Evolutionary conservation across 2,888 invertebrate genomes (phyloP).

Genomic region (Archaeoteleia sp.): DNA sequence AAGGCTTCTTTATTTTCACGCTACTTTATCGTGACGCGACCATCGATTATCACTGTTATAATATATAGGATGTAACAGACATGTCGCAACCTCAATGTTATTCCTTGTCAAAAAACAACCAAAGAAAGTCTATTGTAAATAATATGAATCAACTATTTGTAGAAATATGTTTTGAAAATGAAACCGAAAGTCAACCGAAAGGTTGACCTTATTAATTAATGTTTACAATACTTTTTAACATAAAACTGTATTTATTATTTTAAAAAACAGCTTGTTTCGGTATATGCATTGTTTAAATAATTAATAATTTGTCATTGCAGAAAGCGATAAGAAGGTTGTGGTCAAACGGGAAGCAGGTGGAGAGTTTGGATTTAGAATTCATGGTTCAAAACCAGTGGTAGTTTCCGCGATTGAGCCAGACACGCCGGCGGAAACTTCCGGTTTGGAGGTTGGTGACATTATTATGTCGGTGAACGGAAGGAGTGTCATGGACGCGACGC

Average conservation of each 20-base stretch:
- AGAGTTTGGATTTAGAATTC: constrained; percentile 96
- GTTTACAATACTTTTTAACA: no score
- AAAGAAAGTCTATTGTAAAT: no score
- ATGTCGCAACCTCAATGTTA: no score
- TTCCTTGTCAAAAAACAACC: no score
- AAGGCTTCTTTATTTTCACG: constrained; percentile 30
- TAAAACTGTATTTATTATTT: no score
- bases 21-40: constrained; percentile 12
- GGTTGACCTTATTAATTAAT: no score
- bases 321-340: constrained; percentile 90
- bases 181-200: no score
- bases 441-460: constrained; percentile 95
- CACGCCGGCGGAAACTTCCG: constrained; percentile 94
- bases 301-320: constrained; percentile 76
- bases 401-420: constrained; percentile 96
- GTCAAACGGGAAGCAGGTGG: constrained; percentile 87
- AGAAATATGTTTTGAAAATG: no score
- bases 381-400: constrained; percentile 96
- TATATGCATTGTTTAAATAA: no score
- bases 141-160: no score
- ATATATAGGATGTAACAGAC: no score
- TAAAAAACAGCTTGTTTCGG: no score
- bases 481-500: constrained; percentile 93
- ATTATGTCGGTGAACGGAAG: constrained; percentile 93
- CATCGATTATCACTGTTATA: constrained; percentile 11